A percentile compares a stretch with the other conserved stretches of the same genome.
Evolutionary conservation across 2,797 vertebrate genomes (phyloP).

Genomic region (Scolopax bukidnonensis): DNA sequence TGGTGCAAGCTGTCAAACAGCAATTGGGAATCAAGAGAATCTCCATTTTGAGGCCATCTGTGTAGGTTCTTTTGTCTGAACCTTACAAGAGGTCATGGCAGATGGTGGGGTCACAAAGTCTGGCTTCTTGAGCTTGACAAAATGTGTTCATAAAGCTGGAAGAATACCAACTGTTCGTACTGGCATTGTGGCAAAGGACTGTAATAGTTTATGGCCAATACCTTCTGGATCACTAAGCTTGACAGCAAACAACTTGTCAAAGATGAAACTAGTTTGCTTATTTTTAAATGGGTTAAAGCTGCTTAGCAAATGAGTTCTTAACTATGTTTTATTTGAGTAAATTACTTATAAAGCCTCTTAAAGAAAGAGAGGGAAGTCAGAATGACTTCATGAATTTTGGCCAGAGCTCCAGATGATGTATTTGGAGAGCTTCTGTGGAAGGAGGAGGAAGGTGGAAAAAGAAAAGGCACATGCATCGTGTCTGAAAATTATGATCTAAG

Average conservation of each 20-base stretch:
- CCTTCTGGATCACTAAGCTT: slow-evolving; percentile 41
- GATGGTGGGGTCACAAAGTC: slow-evolving; percentile 79
- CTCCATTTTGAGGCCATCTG: slow-evolving; percentile 77
- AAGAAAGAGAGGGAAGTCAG: neutral
- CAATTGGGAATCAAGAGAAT: slow-evolving; percentile 37
- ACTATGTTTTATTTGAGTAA: neutral
- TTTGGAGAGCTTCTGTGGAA: neutral
- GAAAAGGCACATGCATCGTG: neutral
- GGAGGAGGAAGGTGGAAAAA: neutral
- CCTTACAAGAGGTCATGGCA: slow-evolving; percentile 73
- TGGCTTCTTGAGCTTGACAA: slow-evolving; percentile 70
- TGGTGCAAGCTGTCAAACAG: slow-evolving; percentile 33
- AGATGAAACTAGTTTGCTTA: neutral
- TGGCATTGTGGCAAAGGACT: slow-evolving; percentile 40
- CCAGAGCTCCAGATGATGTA: neutral
- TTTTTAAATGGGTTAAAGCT: slow-evolving; percentile 7
- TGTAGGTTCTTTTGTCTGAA: slow-evolving; percentile 73
- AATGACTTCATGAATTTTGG: neutral
- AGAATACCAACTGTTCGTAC: slow-evolving; percentile 64
- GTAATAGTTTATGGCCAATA: slow-evolving; percentile 29
- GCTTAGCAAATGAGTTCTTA: neutral
- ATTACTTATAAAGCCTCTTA: slow-evolving; percentile 4
- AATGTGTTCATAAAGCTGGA: slow-evolving; percentile 77
- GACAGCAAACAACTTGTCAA: slow-evolving; percentile 19
- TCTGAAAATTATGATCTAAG: neutral